Conservation (phyloP, 92 coral and sea anemone genomes). For the Bergia puertoricense region DNA sequence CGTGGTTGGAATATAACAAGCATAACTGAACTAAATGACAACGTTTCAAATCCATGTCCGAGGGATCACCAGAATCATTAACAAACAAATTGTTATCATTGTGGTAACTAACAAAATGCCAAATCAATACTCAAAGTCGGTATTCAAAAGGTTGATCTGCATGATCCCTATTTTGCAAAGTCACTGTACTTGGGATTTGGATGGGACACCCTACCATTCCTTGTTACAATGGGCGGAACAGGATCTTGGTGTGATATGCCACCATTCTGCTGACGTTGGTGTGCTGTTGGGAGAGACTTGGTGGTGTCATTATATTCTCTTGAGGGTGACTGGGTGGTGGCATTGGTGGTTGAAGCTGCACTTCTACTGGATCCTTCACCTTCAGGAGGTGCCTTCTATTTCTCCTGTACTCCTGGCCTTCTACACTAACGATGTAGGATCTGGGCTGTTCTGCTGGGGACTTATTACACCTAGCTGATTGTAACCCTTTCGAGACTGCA, state of each 20-base stretch:
- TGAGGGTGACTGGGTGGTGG: not conserved
- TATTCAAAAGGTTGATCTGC: too few relatives aligned
- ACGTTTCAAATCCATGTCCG: too few relatives aligned
- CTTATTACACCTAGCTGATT: constrained; percentile 29
- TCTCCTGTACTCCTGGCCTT: constrained; percentile 48
- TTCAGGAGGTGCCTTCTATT: constrained; percentile 53
- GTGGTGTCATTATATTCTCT: not conserved
- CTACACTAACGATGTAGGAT: constrained; percentile 41
- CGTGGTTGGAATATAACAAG: not conserved
- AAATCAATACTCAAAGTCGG: too few relatives aligned
- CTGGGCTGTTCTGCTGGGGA: constrained; percentile 38
- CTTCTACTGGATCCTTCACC: constrained; percentile 34
- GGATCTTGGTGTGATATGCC: not conserved
- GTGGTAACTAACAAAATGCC: too few relatives aligned
- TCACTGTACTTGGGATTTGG: not conserved
- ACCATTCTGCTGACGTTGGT: not conserved
- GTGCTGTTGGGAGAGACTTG: not conserved
- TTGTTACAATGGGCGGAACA: not conserved
- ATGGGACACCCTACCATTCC: not conserved
- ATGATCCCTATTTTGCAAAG: not conserved
- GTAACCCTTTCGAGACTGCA: constrained; percentile 50
- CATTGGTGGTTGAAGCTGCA: not conserved
- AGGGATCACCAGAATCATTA: too few relatives aligned
- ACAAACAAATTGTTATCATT: too few relatives aligned
- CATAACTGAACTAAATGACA: not conserved